Evolutionary conservation across 2,888 invertebrate species (phyloP), one percentile per base, ranked within the genome.

Genomic region (Agrilus cyanescens): DNA sequence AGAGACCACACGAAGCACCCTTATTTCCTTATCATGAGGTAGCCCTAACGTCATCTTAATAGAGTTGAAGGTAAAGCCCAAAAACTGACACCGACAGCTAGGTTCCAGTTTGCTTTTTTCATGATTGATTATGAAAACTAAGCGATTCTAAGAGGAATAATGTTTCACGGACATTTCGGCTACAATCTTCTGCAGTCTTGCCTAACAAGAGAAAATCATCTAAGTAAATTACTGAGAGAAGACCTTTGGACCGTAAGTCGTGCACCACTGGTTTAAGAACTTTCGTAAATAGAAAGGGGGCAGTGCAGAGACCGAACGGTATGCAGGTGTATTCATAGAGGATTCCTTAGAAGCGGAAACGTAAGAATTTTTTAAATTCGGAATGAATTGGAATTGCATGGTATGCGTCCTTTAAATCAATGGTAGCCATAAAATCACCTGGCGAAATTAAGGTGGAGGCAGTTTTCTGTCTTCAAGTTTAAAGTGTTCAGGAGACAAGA

Each of bases 231-330:
- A 50, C 43, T 13, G 47, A 47, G 8, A 39, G 33, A 12, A 48
- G 37, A 29, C 45, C 45, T 33, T 34, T 20, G 41, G 34, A 8
- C 42, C 48, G 46, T 25, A 51, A 32, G 13, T 32, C 15, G 10
- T 30, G 32, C 15, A 49, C 30, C 8, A 53, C 45, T 18, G 50
- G 50, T 42, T 51, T 53, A 32, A 56, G 18, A n/a, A 57, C 25
- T 43, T 58, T 57, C 6, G 57, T 55, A 41, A 56, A 56, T 10
- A 55, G 33, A 34, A 40, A 53, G 7, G 56, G 52, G 4, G 49
- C 50, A 6, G 43, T 44, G 13, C 40, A 50, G 7, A 57, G 16
- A 7, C 54, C 54, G 37, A 55, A 54, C 8, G 56, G 57, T 6
- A 56, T 38, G 13, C 47, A 50, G 7, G 38, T 47, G 35, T 51